A percentile compares a stretch with the other conserved stretches of the same genome.
phyloP scores from a whole-genome alignment of 2,888 invertebrate genomes.

The Polietes domitor region DNA sequence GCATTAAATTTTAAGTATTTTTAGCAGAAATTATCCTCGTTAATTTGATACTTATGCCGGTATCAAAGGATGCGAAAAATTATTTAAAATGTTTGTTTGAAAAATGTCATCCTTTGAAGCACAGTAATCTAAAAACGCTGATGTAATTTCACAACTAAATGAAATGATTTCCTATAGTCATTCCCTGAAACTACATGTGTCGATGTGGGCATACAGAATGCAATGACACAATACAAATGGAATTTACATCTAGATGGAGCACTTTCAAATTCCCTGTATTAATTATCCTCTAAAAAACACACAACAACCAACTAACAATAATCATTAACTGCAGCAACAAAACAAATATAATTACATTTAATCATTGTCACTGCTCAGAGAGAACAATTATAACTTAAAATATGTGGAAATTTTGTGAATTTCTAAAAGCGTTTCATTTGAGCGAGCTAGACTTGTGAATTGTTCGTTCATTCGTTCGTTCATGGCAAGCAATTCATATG shows the following conservation, averaged over 20 bases:
- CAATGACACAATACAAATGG: neutral
- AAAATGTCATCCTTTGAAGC: too few species aligned
- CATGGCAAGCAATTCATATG: neutral
- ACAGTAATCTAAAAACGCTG: too few species aligned
- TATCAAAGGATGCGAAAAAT: too few species aligned
- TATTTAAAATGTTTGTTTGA: too few species aligned
- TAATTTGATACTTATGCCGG: too few species aligned
- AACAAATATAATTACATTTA: conserved; percentile 50
- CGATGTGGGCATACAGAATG: neutral
- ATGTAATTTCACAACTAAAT: neutral
- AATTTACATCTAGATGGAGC: neutral
- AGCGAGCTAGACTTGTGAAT: neutral
- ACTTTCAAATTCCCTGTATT: conserved; percentile 56
- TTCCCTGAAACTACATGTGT: neutral
- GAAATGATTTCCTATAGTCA: neutral
- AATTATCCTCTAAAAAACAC: conserved; percentile 7
- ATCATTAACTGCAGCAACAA: conserved; percentile 13
- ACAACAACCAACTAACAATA: neutral
- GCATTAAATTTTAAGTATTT: too few species aligned
- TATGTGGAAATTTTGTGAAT: conserved; percentile 10
- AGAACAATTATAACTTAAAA: neutral
- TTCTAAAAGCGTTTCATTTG: neutral
- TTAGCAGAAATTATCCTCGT: too few species aligned
- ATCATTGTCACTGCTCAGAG: conserved; percentile 42
- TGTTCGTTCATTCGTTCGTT: neutral